These are phyloP conservation scores for Panthera tigris DNA, from an alignment of 2,113 vertebrate genomes.

Conservation along the genomic window DNA sequence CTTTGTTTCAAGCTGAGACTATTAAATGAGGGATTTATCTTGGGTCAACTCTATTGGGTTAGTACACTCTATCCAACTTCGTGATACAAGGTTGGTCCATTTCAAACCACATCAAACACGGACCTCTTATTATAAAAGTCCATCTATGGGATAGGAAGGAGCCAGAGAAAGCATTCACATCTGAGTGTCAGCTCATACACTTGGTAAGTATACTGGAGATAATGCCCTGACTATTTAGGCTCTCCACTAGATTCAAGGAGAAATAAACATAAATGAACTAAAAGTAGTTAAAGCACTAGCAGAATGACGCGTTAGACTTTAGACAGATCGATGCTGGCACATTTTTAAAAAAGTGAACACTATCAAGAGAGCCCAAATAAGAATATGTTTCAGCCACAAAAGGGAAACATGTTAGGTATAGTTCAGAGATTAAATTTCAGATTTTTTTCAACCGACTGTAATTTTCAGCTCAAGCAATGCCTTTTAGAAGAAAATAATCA, in stretches of 20 bases:
- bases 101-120: constrained; percentile 48
- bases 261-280: constrained; percentile 16
- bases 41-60: neutral
- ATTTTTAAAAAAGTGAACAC: constrained; percentile 12
- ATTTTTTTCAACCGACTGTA: neutral
- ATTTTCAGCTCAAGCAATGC: neutral
- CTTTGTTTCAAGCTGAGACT: constrained; percentile 25
- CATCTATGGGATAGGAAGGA: neutral
- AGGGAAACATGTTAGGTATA: neutral
- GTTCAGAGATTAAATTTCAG: neutral
- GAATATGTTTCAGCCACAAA: neutral
- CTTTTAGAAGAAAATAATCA: neutral
- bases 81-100: neutral
- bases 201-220: neutral
- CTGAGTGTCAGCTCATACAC: neutral
- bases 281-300: neutral
- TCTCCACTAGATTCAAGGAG: neutral
- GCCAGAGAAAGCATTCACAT: neutral
- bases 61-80: neutral
- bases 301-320: neutral
- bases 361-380: neutral
- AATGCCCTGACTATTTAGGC: neutral
- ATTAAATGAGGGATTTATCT: constrained; percentile 40
- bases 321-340: neutral
- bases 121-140: constrained; percentile 29